These are phyloP conservation scores for Drosophila nasuta DNA, from an alignment of 1,140 invertebrate species.

Conservation along the genomic window DNA sequence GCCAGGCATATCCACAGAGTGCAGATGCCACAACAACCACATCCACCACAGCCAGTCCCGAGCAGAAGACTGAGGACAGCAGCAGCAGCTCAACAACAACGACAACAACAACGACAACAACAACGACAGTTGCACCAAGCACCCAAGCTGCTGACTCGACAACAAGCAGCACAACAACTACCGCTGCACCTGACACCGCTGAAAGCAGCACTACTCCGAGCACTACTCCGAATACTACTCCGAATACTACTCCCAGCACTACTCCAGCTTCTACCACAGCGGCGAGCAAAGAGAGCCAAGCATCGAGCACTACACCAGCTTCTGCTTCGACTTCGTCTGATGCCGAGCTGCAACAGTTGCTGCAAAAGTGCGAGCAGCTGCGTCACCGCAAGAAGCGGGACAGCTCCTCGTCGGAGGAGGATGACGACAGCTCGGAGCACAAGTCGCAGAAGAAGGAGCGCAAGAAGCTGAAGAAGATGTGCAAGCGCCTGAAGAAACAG, in stretches of 20 bases:
- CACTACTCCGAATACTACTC: not conserved
- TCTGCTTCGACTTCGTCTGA: constrained; percentile 3
- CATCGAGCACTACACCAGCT: constrained; percentile 40
- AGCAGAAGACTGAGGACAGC: constrained; percentile 11
- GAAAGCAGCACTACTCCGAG: constrained; percentile 10
- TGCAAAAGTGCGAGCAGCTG: constrained; percentile 62
- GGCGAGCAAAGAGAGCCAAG: not conserved
- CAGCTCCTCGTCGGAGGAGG: constrained; percentile 62
- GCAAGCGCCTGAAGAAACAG: constrained; percentile 62
- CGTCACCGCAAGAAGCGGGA: constrained; percentile 58
- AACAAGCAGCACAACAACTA: constrained; percentile 26
- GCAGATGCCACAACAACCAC: constrained; percentile 5
- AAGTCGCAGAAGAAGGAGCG: constrained; percentile 66
- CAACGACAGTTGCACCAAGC: constrained; percentile 8
- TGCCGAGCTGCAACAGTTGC: constrained; percentile 39
- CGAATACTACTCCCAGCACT: not conserved
- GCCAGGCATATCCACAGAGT: constrained; percentile 48
- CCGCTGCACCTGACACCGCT: constrained; percentile 21
- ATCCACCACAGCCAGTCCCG: constrained; percentile 18
- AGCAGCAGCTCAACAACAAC: not conserved
- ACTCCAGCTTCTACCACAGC: constrained; percentile 5
- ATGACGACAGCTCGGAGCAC: constrained; percentile 52
- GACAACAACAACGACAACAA: no score
- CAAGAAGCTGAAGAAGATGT: constrained; percentile 75
- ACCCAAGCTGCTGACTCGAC: constrained; percentile 1